These are phyloP conservation scores for Copidosoma floridanum DNA, from an alignment of 1,140 invertebrate genomes.

Conservation along the genomic window DNA sequence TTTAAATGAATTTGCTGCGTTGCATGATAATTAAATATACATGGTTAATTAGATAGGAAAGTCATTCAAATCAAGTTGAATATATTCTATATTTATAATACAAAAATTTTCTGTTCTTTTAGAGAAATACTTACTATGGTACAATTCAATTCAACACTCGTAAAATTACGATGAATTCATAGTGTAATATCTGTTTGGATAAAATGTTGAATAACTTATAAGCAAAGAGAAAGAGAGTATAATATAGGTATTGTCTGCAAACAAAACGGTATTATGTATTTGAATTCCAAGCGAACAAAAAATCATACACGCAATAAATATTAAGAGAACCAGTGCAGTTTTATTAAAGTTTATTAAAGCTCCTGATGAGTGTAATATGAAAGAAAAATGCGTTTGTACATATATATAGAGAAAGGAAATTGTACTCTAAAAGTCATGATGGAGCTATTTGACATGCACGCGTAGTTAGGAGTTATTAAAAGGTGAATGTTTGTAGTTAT, in stretches of 20 bases:
- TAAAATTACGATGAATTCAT: no score
- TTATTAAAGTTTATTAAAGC: constrained; percentile 4
- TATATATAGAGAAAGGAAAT: constrained; percentile 5
- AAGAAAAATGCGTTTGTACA: constrained; percentile 13
- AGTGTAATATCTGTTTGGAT: not conserved
- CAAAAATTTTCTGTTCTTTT: no score
- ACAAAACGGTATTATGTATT: not conserved
- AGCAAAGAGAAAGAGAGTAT: not conserved
- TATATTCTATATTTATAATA: not conserved
- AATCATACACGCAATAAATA: not conserved
- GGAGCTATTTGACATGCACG: not conserved
- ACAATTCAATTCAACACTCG: no score
- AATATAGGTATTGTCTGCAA: not conserved
- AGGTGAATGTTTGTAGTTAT: constrained; percentile 34
- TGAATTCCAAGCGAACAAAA: constrained; percentile 13
- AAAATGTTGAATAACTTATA: not conserved
- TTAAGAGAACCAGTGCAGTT: not conserved
- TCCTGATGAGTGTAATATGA: constrained; percentile 5
- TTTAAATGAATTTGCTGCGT: not conserved
- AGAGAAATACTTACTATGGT: no score
- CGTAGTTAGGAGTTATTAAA: constrained; percentile 10
- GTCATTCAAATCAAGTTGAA: not conserved
- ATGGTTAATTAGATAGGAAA: no score
- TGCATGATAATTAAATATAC: no score
- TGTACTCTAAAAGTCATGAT: not conserved